phyloP scores from a whole-genome alignment of 2,113 vertebrate species.

The Drymodes brunneopygia region DNA sequence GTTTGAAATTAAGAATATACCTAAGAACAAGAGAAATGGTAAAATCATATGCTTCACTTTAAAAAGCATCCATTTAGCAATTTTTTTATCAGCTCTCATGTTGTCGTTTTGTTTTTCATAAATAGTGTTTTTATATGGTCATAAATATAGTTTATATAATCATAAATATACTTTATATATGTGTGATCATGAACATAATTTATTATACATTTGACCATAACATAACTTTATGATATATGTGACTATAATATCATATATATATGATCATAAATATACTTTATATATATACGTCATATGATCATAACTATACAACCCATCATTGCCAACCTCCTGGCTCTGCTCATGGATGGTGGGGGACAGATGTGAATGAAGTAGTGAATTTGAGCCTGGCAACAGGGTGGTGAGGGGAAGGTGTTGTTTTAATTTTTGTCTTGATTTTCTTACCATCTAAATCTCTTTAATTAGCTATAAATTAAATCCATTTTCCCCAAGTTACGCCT shows the following conservation, averaged over 20 bases:
- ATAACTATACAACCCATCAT: not conserved
- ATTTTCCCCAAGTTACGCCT: not conserved
- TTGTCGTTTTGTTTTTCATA: not conserved
- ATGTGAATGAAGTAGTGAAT: not conserved
- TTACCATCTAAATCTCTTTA: not conserved
- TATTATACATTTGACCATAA: not conserved
- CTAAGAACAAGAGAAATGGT: not conserved
- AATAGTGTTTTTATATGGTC: not conserved
- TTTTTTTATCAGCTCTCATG: not conserved
- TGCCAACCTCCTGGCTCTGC: accelerated
- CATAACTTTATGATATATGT: not conserved
- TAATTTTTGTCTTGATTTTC: not conserved
- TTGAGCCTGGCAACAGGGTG: not conserved
- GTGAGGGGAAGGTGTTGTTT: not conserved
- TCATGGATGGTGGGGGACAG: not conserved
- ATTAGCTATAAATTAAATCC: not conserved
- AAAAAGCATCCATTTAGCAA: not conserved
- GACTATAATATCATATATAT: not conserved
- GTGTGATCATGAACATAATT: not conserved
- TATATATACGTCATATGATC: not conserved
- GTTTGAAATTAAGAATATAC: not conserved
- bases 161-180: not conserved
- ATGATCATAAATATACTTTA: not conserved
- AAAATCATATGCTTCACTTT: not conserved
- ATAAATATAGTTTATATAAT: not conserved